Evolutionary conservation across 1,140 invertebrate genomes (phyloP), one percentile per base, ranked within the genome.

Genomic region (Adelges cooleyi): DNA sequence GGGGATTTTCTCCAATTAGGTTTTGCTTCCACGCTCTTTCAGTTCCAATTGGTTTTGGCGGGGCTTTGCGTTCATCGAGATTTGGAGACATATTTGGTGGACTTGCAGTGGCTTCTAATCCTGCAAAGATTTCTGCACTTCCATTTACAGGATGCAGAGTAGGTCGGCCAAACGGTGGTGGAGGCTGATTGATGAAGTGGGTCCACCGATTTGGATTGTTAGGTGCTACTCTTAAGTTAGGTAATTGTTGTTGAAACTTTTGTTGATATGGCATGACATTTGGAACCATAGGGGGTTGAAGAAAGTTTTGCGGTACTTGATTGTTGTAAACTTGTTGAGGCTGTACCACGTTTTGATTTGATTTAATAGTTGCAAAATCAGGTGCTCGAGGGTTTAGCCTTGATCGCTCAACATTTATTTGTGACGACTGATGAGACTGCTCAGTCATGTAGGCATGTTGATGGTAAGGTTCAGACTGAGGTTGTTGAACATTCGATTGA

Each of bases 331-430:
- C 70, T 48, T 51, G 71, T 66, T 36, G 65, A 69, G 67, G 72
- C 70, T 49, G 72, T 68, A 68, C 54, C 22, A 59, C 42, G 20
- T 46, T 59, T 46, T 70, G 65, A 11, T 59, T 59, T 10, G 54
- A 59, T 29, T 68, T 72, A 11, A 77, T 77, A 52, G 78, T 78
- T 1, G 81, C 81, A 72, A 92, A 93, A 75, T 92, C 89, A 2
- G 89, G 89, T 18, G 90, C 90, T 71, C 90, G 84, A 1, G 90
- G 90, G 77, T 93, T 93, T 52, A 93, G 79, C 52, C 88, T 80
- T 36, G 88, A 91, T 76, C 54, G 54, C 18, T 59, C 54, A 46
- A 59, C 40, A 46, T 59, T 59, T 59, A 59, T 59, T 42, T 50
- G 49, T 42, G 65, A 15, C 27, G 48, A 50, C 9, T 66, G 65